Base-by-base conservation (phyloP, 2,113 vertebrate species). In the Pteropus alecto region DNA sequence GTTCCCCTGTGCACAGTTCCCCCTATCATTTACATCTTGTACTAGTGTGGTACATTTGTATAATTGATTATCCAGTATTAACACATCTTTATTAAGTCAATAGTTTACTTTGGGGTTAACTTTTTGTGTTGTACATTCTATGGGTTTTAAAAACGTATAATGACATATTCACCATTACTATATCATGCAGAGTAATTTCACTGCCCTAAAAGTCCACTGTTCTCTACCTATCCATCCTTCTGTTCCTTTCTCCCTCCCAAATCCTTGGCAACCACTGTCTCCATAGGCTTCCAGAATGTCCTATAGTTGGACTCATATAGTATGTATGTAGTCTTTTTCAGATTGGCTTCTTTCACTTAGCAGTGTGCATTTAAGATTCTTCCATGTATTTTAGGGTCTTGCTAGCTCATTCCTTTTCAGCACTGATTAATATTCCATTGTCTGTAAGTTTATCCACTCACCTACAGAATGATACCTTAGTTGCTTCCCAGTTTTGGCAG, bases 101-200 rank as follows among this genome's bases (percentile, higher is more conserved):
- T 41, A 48, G 24, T 63, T 70, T 68, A 82, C 16, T 16, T 21
- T 33, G 9, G 35, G 11, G 74, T 77, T 90, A 22, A 56, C 46
- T 77, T 94, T 58, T 67, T 67, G 67, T 77, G 28, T 48, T 46
- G 3, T 11, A 15, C 16, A 26, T 63, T 65, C 54, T 71, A 0
- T 58, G 38, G 87, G 41, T 78, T 95, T 87, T 87, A 26, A 78
- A 87, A 87, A 21, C 90, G 14, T 54, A 8, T 60, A 61, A 26
- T 67, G 65, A 41, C 12, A 6, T 46, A 14, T 54, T 61, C 21
- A 35, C 26, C 60, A 7, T 71, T 83, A 41, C 41, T 84, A 21
- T 71, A 30, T 76, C 41, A 5, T 14, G 58, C 19, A 19, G 7
- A 78, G 79, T 73, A 33, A 74, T 58, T 28, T 56, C 82, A 63